Percentiles rank a stretch among this genome's conserved stretches.
Evolutionary conservation across 2,113 vertebrate species (phyloP).

Genomic region (Platycercus adscitus): DNA sequence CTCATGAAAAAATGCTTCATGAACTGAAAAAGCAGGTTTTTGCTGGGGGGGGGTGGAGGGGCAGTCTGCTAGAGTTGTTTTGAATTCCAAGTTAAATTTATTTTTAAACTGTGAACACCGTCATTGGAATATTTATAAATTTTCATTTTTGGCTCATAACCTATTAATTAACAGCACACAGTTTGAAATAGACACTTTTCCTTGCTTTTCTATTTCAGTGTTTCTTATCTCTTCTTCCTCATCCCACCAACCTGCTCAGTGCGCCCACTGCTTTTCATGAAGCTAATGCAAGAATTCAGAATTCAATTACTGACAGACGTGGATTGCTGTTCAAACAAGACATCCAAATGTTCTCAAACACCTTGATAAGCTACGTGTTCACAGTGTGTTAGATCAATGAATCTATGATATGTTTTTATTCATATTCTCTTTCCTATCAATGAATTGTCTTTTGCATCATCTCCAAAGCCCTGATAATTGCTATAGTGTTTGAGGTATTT

Average conservation of each 20-base stretch:
- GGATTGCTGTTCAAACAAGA: conserved; percentile 60
- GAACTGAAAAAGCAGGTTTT: background rate
- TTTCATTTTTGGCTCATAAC: conserved; percentile 5
- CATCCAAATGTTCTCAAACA: conserved; percentile 40
- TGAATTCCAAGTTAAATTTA: background rate
- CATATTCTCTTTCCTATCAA: background rate
- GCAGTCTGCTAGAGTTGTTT: background rate
- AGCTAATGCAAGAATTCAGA: conserved; percentile 57
- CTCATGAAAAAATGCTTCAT: background rate
- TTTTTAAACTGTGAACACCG: background rate
- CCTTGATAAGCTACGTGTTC: conserved; percentile 29
- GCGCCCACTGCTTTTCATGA: conserved; percentile 32
- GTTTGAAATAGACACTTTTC: conserved; percentile 33
- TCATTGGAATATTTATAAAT: background rate
- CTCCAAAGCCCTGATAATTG: background rate
- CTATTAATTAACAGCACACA: conserved; percentile 14
- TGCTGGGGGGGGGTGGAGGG: background rate
- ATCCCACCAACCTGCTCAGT: background rate
- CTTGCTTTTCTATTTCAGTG: conserved; percentile 31
- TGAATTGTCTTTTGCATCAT: background rate
- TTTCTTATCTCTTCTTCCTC: conserved; percentile 57
- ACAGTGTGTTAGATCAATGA: conserved; percentile 29
- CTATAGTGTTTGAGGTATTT: conserved; percentile 35
- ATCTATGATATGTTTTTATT: conserved; percentile 37
- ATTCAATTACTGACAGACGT: conserved; percentile 48